phyloP scores from a whole-genome alignment of 1,140 invertebrate species.

The Drosophila gunungcola region DNA sequence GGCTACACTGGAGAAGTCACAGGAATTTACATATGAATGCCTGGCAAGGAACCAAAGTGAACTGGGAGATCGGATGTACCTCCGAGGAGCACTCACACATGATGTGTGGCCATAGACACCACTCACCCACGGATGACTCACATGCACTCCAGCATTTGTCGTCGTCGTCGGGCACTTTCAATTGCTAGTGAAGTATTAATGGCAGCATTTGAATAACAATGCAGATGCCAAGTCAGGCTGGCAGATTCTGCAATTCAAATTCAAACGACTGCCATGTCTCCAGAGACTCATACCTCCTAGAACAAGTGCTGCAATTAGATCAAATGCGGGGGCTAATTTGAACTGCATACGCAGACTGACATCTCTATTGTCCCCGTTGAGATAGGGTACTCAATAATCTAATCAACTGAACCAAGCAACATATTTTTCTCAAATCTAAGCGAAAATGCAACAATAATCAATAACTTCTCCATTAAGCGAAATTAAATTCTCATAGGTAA shows the following conservation, averaged over 20 bases:
- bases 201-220: constrained; percentile 82
- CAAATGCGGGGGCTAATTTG: constrained; percentile 2
- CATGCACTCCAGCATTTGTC: constrained; percentile 9
- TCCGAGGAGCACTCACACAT: constrained; percentile 28
- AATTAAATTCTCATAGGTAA: no score
- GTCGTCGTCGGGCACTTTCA: constrained; percentile 45
- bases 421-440: neutral
- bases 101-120: constrained; percentile 16
- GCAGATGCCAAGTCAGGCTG: constrained; percentile 19
- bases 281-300: neutral
- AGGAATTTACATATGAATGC: constrained; percentile 55
- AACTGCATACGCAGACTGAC: neutral
- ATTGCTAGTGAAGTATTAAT: constrained; percentile 80
- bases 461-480: no score
- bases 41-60: neutral
- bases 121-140: constrained; percentile 1
- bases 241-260: constrained; percentile 18
- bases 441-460: no score
- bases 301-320: neutral
- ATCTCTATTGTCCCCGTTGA: neutral
- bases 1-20: constrained; percentile 20
- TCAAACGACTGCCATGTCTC: constrained; percentile 7
- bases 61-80: constrained; percentile 9
- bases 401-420: neutral
- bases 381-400: neutral